phyloP scores from a whole-genome alignment of 1,140 invertebrate genomes.

The Temnothorax longispinosus region DNA sequence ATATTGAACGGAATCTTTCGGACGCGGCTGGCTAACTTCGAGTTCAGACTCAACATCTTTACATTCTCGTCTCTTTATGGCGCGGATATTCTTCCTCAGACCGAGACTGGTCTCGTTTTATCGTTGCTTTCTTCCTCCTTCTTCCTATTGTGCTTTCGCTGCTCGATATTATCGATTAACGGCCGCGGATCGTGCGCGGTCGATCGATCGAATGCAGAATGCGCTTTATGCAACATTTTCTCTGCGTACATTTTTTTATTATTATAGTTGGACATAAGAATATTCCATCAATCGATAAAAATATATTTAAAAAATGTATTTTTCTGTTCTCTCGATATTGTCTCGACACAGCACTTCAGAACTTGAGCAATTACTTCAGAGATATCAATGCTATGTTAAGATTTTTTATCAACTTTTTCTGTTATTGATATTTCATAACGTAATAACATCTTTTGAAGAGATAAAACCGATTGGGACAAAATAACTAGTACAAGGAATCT shows the following conservation, averaged over 20 bases:
- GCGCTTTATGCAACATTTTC: not conserved
- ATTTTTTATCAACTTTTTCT: not conserved
- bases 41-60: conserved; percentile 25
- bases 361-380: too few species aligned
- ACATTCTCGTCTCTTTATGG: conserved; percentile 26
- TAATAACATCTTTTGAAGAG: not conserved
- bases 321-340: not conserved
- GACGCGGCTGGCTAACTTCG: conserved; percentile 41
- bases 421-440: not conserved
- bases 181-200: not conserved
- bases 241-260: not conserved
- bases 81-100: not conserved
- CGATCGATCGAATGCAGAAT: not conserved
- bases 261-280: not conserved
- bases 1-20: conserved; percentile 63
- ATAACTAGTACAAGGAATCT: not conserved
- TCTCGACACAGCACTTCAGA: not conserved
- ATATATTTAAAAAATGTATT: not conserved
- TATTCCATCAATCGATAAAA: not conserved
- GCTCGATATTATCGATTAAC: not conserved
- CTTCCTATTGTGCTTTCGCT: conserved; percentile 32
- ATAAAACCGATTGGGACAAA: not conserved
- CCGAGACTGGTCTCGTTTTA: conserved; percentile 12
- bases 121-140: conserved; percentile 19
- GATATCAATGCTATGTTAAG: too few species aligned